Evolutionary conservation across 2,888 invertebrate genomes (phyloP), one percentile per base, ranked within the genome.

Genomic region (Piscicola geometra): DNA sequence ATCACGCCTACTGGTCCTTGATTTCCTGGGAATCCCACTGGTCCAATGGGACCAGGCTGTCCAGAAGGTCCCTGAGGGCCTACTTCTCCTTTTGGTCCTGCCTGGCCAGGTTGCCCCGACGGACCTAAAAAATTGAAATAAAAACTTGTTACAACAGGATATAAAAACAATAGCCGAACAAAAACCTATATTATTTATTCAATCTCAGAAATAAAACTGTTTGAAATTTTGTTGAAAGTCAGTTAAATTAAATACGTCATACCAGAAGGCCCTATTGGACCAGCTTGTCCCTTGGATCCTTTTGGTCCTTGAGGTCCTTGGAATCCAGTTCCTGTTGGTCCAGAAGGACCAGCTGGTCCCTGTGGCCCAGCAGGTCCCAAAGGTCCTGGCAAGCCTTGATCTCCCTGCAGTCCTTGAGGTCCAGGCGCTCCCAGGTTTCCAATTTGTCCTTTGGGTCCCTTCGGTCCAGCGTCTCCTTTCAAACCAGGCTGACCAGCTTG

Each of bases 381-480:
- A 28, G 75, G 68, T 41, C 77, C 77, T 21, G 60, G 32, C 21
- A 33, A 35, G 32, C 77, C 77, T 21, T 52, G 36, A n/a, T 36
- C 21, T 41, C 77, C 77, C 21, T 33, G 36, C 36, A 56, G 50
- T 47, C 77, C 77, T 73, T 69, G 74, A 21, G 41, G 76, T 15
- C 80, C 80, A 5, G 75, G 69, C 25, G 47, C 56, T 30, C 80
- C 80, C 30, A 75, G 32, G 56, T 52, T 70, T 12, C 79, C 78
- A n/a, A 32, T 69, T 15, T 41, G 64, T 32, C 76, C 77, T 50
- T 33, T 47, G 32, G 41, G 33, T 32, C 79, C 78, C 28, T 41
- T 33, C 9, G 47, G 30, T n/a, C 79, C 79, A 30, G 75, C 1
- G 30, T 68, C 68, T 21, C 78, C 78, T 52, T 36, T 50, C 50